These are phyloP conservation scores for Nycticryphes semicollaris DNA, from an alignment of 2,113 vertebrate species.

Conservation along the genomic window DNA sequence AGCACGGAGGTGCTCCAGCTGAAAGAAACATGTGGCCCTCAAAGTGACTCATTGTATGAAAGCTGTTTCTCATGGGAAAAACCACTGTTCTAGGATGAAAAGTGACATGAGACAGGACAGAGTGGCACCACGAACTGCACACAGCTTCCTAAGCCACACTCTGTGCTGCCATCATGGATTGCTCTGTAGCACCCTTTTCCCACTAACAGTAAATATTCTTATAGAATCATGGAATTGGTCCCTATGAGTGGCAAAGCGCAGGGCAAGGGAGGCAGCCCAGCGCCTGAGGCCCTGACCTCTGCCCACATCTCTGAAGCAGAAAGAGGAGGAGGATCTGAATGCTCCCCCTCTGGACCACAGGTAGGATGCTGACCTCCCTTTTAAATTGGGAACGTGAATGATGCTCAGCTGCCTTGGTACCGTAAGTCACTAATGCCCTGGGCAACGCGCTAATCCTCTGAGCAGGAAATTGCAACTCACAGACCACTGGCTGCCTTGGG, in stretches of 20 bases:
- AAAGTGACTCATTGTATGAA: background rate
- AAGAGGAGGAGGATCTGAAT: background rate
- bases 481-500: background rate
- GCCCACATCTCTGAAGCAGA: background rate
- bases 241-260: background rate
- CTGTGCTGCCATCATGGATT: accelerated
- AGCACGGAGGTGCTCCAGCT: constrained; percentile 14
- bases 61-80: constrained; percentile 6
- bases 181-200: background rate
- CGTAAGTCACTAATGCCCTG: background rate
- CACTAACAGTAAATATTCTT: background rate
- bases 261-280: background rate
- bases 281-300: accelerated
- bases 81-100: background rate
- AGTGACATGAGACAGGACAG: background rate
- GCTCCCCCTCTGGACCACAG: accelerated
- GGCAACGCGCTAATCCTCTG: background rate
- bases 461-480: background rate
- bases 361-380: background rate
- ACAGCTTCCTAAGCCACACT: background rate
- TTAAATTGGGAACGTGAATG: background rate
- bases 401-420: background rate
- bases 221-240: background rate
- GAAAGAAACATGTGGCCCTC: background rate
- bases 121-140: background rate